phyloP scores from a whole-genome alignment of 2,888 invertebrate species.

The Subacronicta megacephala region DNA sequence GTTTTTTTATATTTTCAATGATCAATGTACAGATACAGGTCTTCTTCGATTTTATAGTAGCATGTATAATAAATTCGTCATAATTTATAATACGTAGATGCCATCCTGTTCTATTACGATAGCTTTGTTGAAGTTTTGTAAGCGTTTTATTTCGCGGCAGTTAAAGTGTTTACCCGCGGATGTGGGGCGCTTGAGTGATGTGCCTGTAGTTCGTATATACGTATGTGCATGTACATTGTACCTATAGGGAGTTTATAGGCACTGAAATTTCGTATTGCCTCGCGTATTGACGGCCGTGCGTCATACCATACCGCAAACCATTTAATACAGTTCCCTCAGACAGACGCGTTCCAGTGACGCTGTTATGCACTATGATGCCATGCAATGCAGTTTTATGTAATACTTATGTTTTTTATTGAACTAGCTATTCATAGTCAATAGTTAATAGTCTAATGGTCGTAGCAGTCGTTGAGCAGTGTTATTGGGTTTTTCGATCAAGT shows the following conservation, averaged over 20 bases:
- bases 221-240: slow-evolving; percentile 15
- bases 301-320: slow-evolving; percentile 79
- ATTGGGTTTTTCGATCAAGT: too few relatives aligned
- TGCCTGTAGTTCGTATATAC: slow-evolving; percentile 11
- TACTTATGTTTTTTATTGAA: too few relatives aligned
- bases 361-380: slow-evolving; percentile 59
- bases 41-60: too few relatives aligned
- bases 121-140: slow-evolving; percentile 10
- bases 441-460: too few relatives aligned
- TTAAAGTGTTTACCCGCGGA: slow-evolving; percentile 38
- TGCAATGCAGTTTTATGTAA: slow-evolving; percentile 12
- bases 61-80: too few relatives aligned
- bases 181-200: slow-evolving; percentile 40
- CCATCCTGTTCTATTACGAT: slow-evolving; percentile 8
- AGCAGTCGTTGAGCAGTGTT: too few relatives aligned
- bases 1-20: too few relatives aligned
- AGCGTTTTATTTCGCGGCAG: slow-evolving; percentile 17
- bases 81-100: slow-evolving; percentile 20
- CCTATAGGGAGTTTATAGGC: slow-evolving; percentile 52
- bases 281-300: slow-evolving; percentile 63
- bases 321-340: slow-evolving; percentile 74
- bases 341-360: slow-evolving; percentile 53
- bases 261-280: slow-evolving; percentile 59
- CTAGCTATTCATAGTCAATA: too few relatives aligned
- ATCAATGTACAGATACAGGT: too few relatives aligned